Evolutionary conservation across 2,797 vertebrate genomes (phyloP).

Genomic region (Xiphophorus birchmanni): DNA sequence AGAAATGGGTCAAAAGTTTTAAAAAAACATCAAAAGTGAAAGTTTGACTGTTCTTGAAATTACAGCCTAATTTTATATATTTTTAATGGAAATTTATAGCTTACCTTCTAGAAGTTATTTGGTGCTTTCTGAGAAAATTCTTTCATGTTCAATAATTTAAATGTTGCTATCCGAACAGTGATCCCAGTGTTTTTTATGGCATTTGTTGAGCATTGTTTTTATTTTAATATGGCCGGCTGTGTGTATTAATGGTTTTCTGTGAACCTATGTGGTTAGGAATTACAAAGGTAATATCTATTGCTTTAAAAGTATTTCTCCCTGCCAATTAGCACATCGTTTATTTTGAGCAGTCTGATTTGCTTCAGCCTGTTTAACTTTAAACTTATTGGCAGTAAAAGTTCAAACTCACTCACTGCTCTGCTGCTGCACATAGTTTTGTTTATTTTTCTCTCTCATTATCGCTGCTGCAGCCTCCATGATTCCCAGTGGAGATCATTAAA

Average conservation of each 20-base stretch:
- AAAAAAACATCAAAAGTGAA: slow-evolving; percentile 35
- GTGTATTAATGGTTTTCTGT: slow-evolving; percentile 5
- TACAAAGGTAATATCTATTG: background rate
- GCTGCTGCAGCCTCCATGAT: slow-evolving; percentile 18
- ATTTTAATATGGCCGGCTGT: background rate
- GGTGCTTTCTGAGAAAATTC: background rate
- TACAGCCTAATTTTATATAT: background rate
- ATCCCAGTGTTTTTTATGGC: background rate
- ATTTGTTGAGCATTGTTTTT: background rate
- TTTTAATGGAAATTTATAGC: background rate
- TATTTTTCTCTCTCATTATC: slow-evolving; percentile 22
- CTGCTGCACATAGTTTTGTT: slow-evolving; percentile 11
- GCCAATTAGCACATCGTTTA: slow-evolving; percentile 45
- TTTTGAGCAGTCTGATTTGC: slow-evolving; percentile 11
- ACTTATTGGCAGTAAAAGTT: slow-evolving; percentile 16
- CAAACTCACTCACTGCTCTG: slow-evolving; percentile 7
- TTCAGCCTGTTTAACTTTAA: slow-evolving; percentile 16
- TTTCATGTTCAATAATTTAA: too few relatives aligned
- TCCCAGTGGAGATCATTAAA: slow-evolving; percentile 41
- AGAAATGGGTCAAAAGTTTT: slow-evolving; percentile 44
- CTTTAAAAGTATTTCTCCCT: background rate
- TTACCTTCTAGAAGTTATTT: too few relatives aligned
- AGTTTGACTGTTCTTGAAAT: background rate
- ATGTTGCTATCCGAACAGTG: background rate
- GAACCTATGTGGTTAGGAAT: background rate